phyloP scores from a whole-genome alignment of 2,888 invertebrate species.

The Macropis europaea region DNA sequence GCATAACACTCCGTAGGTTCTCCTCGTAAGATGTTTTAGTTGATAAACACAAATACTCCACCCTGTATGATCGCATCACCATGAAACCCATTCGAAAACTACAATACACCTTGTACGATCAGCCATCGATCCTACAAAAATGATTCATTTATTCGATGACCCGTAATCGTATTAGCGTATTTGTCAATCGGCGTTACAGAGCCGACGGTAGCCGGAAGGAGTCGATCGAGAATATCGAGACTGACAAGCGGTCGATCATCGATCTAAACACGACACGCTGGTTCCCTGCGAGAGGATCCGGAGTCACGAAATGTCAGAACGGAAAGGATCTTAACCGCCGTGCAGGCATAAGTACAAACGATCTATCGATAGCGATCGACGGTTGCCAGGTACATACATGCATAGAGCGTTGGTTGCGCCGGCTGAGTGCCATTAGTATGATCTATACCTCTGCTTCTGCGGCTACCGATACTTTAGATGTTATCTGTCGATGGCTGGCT shows the following conservation, averaged over 20 bases:
- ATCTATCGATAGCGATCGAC: constrained; percentile 58
- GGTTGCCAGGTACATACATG: constrained; percentile 4
- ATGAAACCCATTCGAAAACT: no score
- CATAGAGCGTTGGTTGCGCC: constrained; percentile 37
- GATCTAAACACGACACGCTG: constrained; percentile 19
- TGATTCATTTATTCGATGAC: not conserved
- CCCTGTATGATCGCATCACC: no score
- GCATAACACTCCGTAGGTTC: no score
- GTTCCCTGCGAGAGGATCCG: not conserved
- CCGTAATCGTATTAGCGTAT: constrained; percentile 5
- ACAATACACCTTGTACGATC: constrained; percentile 9
- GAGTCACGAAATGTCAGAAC: constrained; percentile 1
- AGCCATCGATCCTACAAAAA: not conserved
- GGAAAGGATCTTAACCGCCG: constrained; percentile 1
- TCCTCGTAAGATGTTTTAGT: no score
- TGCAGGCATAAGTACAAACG: constrained; percentile 20
- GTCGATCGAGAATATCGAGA: constrained; percentile 8
- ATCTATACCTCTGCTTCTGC: constrained; percentile 76
- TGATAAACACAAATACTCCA: no score
- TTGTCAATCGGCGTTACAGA: not conserved
- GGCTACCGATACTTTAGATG: constrained; percentile 74
- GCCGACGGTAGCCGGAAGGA: not conserved
- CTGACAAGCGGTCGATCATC: constrained; percentile 5
- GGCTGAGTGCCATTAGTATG: constrained; percentile 75
- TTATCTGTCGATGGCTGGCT: constrained; percentile 55